phyloP scores from a whole-genome alignment of 1,140 invertebrate genomes.

The Geopemphigus sp. region DNA sequence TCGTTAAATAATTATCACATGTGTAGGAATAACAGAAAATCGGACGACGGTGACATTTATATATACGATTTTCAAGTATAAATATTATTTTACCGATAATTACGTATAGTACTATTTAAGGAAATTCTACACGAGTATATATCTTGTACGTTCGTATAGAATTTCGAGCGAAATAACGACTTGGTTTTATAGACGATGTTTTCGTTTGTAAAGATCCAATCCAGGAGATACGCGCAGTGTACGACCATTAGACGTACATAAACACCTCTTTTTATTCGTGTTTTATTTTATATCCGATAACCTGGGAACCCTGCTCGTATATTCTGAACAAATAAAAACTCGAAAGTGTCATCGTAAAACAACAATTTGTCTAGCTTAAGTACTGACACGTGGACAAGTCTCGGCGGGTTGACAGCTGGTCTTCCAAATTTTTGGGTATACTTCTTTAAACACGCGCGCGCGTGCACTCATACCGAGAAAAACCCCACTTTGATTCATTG shows the following conservation, averaged over 20 bases:
- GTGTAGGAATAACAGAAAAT: too few relatives aligned
- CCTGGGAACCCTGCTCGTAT: background rate
- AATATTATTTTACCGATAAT: too few relatives aligned
- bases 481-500: slow-evolving; percentile 41
- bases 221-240: background rate
- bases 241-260: background rate
- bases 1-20: too few relatives aligned
- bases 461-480: slow-evolving; percentile 29
- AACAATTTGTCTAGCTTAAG: slow-evolving; percentile 49
- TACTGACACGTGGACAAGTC: slow-evolving; percentile 38
- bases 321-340: slow-evolving; percentile 43
- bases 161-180: too few relatives aligned
- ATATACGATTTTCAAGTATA: too few relatives aligned
- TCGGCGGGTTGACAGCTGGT: slow-evolving; percentile 33
- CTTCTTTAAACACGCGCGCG: slow-evolving; percentile 25
- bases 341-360: slow-evolving; percentile 2
- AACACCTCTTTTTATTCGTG: slow-evolving; percentile 10
- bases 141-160: too few relatives aligned
- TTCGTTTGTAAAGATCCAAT: background rate
- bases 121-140: too few relatives aligned
- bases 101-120: too few relatives aligned
- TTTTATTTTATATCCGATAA: slow-evolving; percentile 13
- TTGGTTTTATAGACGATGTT: background rate
- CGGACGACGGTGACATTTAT: too few relatives aligned
- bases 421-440: slow-evolving; percentile 21